Evolutionary conservation across 2,888 invertebrate species (phyloP).

Genomic region (Aspidapion aeneum): DNA sequence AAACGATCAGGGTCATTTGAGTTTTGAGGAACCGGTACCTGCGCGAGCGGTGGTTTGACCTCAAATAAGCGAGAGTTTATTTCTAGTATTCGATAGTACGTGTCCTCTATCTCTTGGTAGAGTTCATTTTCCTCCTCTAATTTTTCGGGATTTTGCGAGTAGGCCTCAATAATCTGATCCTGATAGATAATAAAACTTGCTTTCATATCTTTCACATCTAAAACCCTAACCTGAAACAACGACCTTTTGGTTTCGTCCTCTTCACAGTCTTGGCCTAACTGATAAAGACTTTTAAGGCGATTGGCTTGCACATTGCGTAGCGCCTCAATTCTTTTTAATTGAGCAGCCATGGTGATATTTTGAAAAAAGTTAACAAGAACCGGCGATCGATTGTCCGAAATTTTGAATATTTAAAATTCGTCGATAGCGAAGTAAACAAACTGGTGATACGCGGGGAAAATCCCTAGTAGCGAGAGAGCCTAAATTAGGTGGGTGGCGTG

Average conservation of each 20-base stretch:
- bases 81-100: not conserved
- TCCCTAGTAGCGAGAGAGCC: not conserved
- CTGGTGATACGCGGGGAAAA: not conserved
- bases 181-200: not conserved
- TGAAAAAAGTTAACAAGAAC: not conserved
- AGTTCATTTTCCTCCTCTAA: not conserved
- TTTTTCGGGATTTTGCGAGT: slow-evolving; percentile 1
- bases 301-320: not conserved
- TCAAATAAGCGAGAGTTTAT: not conserved
- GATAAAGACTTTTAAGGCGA: not conserved
- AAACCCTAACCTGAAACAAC: not conserved
- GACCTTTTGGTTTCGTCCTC: not conserved
- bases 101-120: not conserved
- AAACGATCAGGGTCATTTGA: not conserved
- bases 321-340: slow-evolving; percentile 1
- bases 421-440: not conserved
- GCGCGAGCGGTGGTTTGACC: not conserved
- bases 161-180: not conserved
- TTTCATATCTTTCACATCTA: not conserved
- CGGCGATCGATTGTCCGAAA: not conserved
- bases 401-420: not conserved
- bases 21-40: not conserved
- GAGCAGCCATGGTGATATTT: not conserved
- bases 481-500: not conserved
- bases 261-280: not conserved